Percentiles rank a stretch among this genome's conserved stretches.
phyloP scores from a whole-genome alignment of 1,140 invertebrate genomes.

The Pseudomyrmex cubaensis region DNA sequence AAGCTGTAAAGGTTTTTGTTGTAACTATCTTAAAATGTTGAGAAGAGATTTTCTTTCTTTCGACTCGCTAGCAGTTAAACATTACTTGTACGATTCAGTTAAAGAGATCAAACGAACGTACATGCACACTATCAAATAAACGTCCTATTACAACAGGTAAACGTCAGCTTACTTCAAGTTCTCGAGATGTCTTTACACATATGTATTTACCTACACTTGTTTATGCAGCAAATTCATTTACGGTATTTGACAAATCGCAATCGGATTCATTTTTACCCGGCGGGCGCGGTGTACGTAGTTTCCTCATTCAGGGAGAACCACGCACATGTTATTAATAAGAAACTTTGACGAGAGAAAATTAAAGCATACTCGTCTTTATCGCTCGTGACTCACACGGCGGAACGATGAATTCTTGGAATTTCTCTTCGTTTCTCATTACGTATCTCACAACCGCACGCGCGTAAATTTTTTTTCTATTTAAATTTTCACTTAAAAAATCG shows the following conservation, averaged over 20 bases:
- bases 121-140: too few species aligned
- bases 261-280: neutral
- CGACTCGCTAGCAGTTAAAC: too few species aligned
- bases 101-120: too few species aligned
- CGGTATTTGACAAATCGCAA: neutral
- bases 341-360: conserved; percentile 26
- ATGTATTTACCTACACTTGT: neutral
- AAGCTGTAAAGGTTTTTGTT: too few species aligned
- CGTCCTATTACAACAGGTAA: too few species aligned
- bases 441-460: neutral
- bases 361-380: conserved; percentile 21
- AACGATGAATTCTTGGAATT: neutral
- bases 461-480: neutral
- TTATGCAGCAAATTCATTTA: neutral
- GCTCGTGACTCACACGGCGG: neutral
- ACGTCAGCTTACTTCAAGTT: too few species aligned
- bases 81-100: too few species aligned
- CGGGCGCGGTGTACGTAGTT: neutral
- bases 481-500: neutral
- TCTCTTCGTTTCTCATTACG: neutral
- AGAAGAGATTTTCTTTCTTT: too few species aligned
- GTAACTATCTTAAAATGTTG: too few species aligned
- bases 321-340: neutral
- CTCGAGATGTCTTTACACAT: neutral
- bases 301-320: neutral